Base-by-base conservation (phyloP, 2,113 vertebrate species). In the Pristiophorus japonicus region DNA sequence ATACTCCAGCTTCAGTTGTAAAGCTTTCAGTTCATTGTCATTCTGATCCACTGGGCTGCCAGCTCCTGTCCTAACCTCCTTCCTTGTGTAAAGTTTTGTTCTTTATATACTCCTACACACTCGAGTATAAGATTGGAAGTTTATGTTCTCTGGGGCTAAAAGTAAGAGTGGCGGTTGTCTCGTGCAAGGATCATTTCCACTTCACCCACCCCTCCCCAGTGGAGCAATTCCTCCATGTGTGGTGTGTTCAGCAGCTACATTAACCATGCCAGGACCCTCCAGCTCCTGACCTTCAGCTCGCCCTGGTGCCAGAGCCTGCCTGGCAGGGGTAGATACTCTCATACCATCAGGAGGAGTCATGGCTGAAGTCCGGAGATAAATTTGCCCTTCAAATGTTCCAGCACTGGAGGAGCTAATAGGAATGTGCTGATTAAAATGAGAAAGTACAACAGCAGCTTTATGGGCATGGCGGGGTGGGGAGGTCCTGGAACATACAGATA, bases 1-100 rank as follows among this genome's bases (percentile, higher is more conserved):
- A 62, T 62, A n/a, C 88, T 92, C 59, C 88, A 92, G 34, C 55
- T 92, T 92, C 59, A 24, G 62, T 63, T 91, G 27, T 91, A 62
- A 62, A 91, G 12, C 20, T 22, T 87, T 88, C 12, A 24, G 18
- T 38, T 81, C n/a, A 38, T 63, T 92, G 88, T 92, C 88, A 63
- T 63, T 63, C 59, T n/a, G 59, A 92, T 92, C 38, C 34, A 38
- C 88, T 92, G n/a, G 62, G 59, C 14, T 63, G 88, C 88, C 34
- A 18, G 88, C n/a, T 65, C 88, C 5, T 92, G 88, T 92, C 14
- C 18, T 18, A 1, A 92, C 18, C 34, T 38, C 85, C 30, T 88
- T 30, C 65, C 59, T 63, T 34, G 62, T 92, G 55, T 92, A 63
- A 38, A 63, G 55, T 92, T 92, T 22, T 92, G 38, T 92, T 62